Base-by-base conservation (phyloP, 1,140 invertebrate genomes). In the Adoxophyes honmai region DNA sequence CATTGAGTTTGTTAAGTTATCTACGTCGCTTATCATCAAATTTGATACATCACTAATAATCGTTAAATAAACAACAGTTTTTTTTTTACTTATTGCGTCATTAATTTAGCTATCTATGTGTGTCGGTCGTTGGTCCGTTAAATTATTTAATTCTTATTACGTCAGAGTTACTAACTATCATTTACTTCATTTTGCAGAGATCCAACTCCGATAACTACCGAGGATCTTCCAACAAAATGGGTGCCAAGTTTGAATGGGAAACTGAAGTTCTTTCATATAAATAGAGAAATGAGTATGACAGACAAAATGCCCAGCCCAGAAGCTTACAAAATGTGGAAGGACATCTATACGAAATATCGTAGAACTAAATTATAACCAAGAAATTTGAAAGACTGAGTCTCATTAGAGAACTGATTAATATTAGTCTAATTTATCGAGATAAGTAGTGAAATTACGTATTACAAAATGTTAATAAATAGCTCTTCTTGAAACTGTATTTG, bases 291-390 rank as follows among this genome's bases (percentile, higher is more conserved):
- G 14, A 11, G 18, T 8, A 42, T 42, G 14, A 16, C 39, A 6
- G 13, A 6, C 4, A 44, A n/a, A n/a, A n/a, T 44, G 0, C 39
- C 39, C 7, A 44, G 39, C 13, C 39, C 15, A n/a, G 39, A 44
- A n/a, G 39, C 39, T 2, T 44, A 44, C 16, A 5, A 44, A 10
- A 44, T 44, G 16, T 44, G 39, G 39, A 44, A 44, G n/a, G n/a
- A 21, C 21, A 44, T 44, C 16, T 44, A 44, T 21, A 8, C 10
- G 2, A 44, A 44, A 44, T 44, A 18, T 18, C n/a, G 39, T 18
- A 44, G 21, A 15, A 21, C 15, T 44, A 21, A 16, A 44, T 44
- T n/a, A 4, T 39, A 11, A 44, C n/a, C n/a, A n/a, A n/a, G n/a
- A n/a, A n/a, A n/a, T n/a, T n/a, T n/a, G n/a, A n/a, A n/a, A n/a